Percentiles rank a stretch among this genome's conserved stretches.
Conservation (phyloP, 2,113 vertebrate genomes). For the Tychaedon coryphoeus region DNA sequence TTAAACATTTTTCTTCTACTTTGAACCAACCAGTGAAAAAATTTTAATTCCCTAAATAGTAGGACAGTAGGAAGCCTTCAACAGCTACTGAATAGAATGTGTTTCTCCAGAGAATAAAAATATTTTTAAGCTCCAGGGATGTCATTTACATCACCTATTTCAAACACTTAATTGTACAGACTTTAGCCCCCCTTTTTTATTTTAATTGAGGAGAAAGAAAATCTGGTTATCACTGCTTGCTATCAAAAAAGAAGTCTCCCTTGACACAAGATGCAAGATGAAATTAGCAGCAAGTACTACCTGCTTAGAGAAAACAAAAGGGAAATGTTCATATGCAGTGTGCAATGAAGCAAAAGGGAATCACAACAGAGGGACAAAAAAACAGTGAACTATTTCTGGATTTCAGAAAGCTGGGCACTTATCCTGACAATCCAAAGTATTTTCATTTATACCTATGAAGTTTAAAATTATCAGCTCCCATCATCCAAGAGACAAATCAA, state of each 20-base stretch:
- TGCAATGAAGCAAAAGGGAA: not conserved
- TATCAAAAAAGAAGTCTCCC: not conserved
- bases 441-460: not conserved
- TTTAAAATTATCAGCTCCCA: not conserved
- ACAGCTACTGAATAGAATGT: not conserved
- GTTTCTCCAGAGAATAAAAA: not conserved
- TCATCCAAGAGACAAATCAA: not conserved
- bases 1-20: not conserved
- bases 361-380: not conserved
- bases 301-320: not conserved
- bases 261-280: not conserved
- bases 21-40: not conserved
- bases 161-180: not conserved
- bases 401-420: not conserved
- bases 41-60: not conserved
- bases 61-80: not conserved
- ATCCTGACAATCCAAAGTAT: not conserved
- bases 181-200: rapidly evolving
- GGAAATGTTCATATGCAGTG: not conserved
- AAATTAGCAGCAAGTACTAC: constrained; percentile 4
- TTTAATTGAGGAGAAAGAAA: not conserved
- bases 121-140: not conserved
- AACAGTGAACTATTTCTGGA: not conserved
- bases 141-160: not conserved
- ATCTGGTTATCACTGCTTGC: not conserved